These are phyloP conservation scores for Saccostrea glomerata DNA, from an alignment of 1,140 invertebrate genomes.

Conservation along the genomic window DNA sequence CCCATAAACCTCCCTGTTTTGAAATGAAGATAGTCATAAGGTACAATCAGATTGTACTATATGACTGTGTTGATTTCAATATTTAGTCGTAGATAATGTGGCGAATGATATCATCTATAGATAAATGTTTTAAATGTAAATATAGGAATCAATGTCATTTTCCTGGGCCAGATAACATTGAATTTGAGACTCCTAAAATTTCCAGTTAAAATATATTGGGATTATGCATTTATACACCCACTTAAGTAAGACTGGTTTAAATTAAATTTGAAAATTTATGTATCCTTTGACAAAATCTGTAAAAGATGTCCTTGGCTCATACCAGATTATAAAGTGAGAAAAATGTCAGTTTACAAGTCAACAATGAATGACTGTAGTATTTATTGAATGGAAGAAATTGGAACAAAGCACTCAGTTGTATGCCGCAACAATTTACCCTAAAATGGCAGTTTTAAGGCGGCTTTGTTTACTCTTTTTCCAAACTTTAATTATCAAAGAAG, in stretches of 20 bases:
- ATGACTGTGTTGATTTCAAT: background rate
- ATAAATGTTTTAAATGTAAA: constrained; percentile 4
- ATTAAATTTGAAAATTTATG: background rate
- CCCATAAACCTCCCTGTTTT: background rate
- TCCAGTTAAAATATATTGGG: background rate
- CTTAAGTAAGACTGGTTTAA: background rate
- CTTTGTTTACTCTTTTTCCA: constrained; percentile 28
- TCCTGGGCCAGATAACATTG: background rate
- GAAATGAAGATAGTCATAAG: no score
- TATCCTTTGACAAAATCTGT: background rate
- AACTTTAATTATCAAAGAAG: constrained; percentile 26
- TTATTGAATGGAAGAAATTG: constrained; percentile 33
- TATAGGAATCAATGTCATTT: constrained; percentile 23
- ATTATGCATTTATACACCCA: no score
- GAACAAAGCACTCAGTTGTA: constrained; percentile 26
- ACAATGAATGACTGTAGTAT: constrained; percentile 26
- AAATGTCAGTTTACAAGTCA: constrained; percentile 21
- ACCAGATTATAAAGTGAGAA: background rate
- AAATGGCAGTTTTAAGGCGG: constrained; percentile 7
- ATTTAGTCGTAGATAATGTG: background rate
- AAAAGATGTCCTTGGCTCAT: constrained; percentile 24
- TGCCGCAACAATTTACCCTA: constrained; percentile 22
- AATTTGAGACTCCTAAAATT: background rate
- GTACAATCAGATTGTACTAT: background rate
- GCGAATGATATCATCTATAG: background rate